Conservation (phyloP, 2,113 vertebrate genomes). For the Petroica traversi region DNA sequence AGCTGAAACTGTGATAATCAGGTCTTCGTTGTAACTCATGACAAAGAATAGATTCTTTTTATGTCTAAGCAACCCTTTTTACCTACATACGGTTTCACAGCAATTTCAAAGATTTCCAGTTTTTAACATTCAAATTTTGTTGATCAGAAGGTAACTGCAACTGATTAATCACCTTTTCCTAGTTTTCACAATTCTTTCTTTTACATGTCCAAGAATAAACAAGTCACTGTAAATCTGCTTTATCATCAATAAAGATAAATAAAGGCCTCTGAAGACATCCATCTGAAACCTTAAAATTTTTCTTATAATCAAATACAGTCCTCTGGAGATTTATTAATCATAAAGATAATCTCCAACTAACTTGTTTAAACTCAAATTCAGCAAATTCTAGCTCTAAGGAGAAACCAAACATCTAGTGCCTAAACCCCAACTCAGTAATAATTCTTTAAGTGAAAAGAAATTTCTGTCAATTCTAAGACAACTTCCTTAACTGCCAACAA, state of each 20-base stretch:
- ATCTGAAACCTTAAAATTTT: not conserved
- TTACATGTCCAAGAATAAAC: not conserved
- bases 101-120: not conserved
- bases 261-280: not conserved
- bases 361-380: not conserved
- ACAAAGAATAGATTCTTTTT: not conserved
- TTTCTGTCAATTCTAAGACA: not conserved
- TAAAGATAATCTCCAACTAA: not conserved
- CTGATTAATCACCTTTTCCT: not conserved
- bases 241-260: not conserved
- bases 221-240: not conserved
- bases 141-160: not conserved
- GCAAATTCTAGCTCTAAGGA: not conserved
- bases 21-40: not conserved
- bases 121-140: not conserved
- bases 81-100: not conserved
- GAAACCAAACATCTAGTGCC: not conserved
- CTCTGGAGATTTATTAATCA: not conserved
- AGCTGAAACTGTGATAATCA: not conserved
- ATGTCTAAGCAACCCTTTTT: not conserved
- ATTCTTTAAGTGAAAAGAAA: not conserved
- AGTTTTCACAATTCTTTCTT: not conserved
- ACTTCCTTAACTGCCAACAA: not conserved
- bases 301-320: not conserved
- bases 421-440: not conserved